These are phyloP conservation scores for Drosophila antonietae DNA, from an alignment of 2,888 invertebrate species.

Conservation along the genomic window DNA sequence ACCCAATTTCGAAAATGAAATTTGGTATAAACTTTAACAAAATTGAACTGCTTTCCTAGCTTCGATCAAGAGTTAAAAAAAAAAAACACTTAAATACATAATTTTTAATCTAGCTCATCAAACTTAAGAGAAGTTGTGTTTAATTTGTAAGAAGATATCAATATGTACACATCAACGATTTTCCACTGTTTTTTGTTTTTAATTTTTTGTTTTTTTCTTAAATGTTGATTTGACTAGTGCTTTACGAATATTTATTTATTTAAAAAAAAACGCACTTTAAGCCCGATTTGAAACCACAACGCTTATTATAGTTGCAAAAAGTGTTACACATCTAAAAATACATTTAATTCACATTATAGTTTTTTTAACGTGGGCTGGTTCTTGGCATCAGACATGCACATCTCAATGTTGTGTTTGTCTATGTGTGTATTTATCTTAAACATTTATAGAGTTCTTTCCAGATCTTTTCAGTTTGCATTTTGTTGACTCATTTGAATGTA, in stretches of 20 bases:
- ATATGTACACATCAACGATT: constrained; percentile 54
- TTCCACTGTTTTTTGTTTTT: constrained; percentile 18
- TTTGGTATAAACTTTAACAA: constrained; percentile 46
- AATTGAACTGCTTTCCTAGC: constrained; percentile 13
- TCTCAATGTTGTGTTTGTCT: constrained; percentile 14
- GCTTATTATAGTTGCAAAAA: constrained; percentile 62
- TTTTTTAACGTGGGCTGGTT: constrained; percentile 63
- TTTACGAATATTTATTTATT: constrained; percentile 35
- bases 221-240: constrained; percentile 57
- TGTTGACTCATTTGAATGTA: constrained; percentile 11
- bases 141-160: constrained; percentile 19
- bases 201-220: constrained; percentile 27
- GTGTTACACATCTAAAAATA: constrained; percentile 70
- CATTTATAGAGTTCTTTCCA: constrained; percentile 19
- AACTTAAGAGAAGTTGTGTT: constrained; percentile 38
- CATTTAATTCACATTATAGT: constrained; percentile 65
- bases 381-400: constrained; percentile 59
- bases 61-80: constrained; percentile 17
- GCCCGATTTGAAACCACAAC: constrained; percentile 77
- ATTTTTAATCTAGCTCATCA: constrained; percentile 46
- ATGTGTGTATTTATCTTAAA: not conserved
- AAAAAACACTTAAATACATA: constrained; percentile 42
- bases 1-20: constrained; percentile 73
- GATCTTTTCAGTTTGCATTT: not conserved
- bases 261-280: constrained; percentile 40